A percentile compares a stretch with the other conserved stretches of the same genome.
Conservation (phyloP, 2,888 invertebrate genomes). For the Oligia strigilis region DNA sequence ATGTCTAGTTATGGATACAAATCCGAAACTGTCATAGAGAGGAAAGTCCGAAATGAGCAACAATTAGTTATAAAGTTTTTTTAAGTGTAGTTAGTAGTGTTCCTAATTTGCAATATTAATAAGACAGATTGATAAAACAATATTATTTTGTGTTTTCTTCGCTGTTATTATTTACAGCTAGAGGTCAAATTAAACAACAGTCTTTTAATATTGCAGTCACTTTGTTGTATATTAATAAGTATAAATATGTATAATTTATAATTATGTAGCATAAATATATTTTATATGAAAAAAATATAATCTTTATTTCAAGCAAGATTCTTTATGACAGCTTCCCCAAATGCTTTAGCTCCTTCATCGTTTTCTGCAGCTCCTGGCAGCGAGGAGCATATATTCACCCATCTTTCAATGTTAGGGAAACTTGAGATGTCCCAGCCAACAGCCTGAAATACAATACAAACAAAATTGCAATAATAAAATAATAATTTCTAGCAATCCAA, state of each 20-base stretch:
- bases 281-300: slow-evolving; percentile 53
- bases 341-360: slow-evolving; percentile 90
- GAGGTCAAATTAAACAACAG: slow-evolving; percentile 36
- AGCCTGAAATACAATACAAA: slow-evolving; percentile 79
- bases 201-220: slow-evolving; percentile 24
- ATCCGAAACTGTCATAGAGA: slow-evolving; percentile 92
- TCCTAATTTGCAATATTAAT: slow-evolving; percentile 23
- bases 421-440: slow-evolving; percentile 90
- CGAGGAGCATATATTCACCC: slow-evolving; percentile 90
- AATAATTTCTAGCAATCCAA: neutral
- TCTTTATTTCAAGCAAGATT: slow-evolving; percentile 79
- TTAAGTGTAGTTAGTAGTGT: slow-evolving; percentile 67
- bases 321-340: slow-evolving; percentile 90
- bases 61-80: slow-evolving; percentile 94
- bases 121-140: slow-evolving; percentile 2
- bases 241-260: slow-evolving; percentile 44
- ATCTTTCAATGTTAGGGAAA: slow-evolving; percentile 90
- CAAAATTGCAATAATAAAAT: neutral
- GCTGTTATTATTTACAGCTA: slow-evolving; percentile 16
- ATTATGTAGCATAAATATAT: slow-evolving; percentile 64
- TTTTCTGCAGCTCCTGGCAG: slow-evolving; percentile 91
- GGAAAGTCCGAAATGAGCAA: slow-evolving; percentile 96
- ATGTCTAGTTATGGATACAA: slow-evolving; percentile 91
- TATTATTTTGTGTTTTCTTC: slow-evolving; percentile 14
- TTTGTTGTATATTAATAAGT: slow-evolving; percentile 57